Conservation (phyloP, 2,113 vertebrate species). For the Megaptera novaeangliae region DNA sequence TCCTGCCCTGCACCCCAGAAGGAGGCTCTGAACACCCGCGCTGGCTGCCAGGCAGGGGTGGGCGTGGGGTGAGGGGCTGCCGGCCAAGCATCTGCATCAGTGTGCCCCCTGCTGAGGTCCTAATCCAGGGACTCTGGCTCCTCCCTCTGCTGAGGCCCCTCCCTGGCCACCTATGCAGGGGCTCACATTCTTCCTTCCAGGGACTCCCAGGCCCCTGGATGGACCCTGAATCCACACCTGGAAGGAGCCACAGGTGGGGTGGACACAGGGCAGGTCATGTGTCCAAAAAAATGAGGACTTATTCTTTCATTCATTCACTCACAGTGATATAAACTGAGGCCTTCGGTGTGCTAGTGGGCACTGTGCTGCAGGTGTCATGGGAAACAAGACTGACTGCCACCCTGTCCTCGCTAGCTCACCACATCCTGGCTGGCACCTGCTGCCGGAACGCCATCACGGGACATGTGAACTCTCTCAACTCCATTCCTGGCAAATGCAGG, state of each 20-base stretch:
- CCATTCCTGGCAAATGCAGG: background rate
- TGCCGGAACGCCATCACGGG: accelerated
- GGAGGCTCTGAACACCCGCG: accelerated
- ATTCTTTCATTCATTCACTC: accelerated
- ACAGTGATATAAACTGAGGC: accelerated
- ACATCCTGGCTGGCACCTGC: accelerated
- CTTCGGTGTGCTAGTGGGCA: accelerated
- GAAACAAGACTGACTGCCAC: accelerated
- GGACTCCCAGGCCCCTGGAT: background rate
- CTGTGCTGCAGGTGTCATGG: no score
- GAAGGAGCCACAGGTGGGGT: background rate
- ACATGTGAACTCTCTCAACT: accelerated
- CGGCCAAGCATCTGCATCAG: accelerated
- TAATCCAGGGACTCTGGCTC: background rate
- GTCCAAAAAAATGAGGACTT: accelerated
- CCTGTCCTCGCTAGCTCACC: accelerated
- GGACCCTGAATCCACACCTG: no score
- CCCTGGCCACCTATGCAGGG: background rate
- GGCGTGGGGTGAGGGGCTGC: background rate
- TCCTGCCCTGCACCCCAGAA: no score
- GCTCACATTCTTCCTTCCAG: background rate
- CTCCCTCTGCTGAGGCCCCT: background rate
- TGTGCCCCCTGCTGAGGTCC: accelerated
- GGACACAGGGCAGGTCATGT: background rate
- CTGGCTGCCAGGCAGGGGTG: background rate